Evolutionary conservation across 1,140 invertebrate genomes (phyloP).

Genomic region (Brachionus plicatilis): DNA sequence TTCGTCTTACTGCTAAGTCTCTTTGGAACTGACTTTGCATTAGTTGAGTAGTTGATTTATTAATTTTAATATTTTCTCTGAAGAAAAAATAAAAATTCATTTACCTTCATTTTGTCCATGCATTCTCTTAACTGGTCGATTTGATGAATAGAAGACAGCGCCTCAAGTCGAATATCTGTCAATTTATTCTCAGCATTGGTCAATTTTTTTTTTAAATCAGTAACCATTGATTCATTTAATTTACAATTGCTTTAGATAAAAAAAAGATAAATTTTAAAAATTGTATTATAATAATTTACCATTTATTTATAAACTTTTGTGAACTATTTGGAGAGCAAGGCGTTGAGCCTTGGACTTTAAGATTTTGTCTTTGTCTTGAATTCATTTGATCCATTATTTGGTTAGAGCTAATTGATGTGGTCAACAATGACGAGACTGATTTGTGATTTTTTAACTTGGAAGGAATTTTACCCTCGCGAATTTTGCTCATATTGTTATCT

Average conservation of each 20-base stretch:
- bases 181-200: slow-evolving; percentile 90
- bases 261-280: not conserved
- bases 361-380: not conserved
- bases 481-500: slow-evolving; percentile 18
- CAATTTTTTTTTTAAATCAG: slow-evolving; percentile 82
- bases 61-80: too few relatives aligned
- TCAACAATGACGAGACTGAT: slow-evolving; percentile 31
- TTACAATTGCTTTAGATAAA: slow-evolving; percentile 32
- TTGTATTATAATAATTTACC: not conserved
- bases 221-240: slow-evolving; percentile 60
- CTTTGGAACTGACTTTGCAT: too few relatives aligned
- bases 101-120: slow-evolving; percentile 80
- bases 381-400: slow-evolving; percentile 26
- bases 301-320: not conserved
- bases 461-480: not conserved
- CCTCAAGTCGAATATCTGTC: slow-evolving; percentile 89
- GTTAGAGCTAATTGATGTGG: slow-evolving; percentile 13
- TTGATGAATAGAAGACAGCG: slow-evolving; percentile 89
- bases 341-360: not conserved
- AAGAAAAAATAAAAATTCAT: slow-evolving; percentile 32
- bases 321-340: not conserved
- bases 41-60: too few relatives aligned
- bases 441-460: slow-evolving; percentile 3
- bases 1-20: too few relatives aligned
- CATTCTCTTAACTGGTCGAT: slow-evolving; percentile 90